Base-by-base conservation (phyloP, 2,113 vertebrate genomes). In the Deroptyus accipitrinus region DNA sequence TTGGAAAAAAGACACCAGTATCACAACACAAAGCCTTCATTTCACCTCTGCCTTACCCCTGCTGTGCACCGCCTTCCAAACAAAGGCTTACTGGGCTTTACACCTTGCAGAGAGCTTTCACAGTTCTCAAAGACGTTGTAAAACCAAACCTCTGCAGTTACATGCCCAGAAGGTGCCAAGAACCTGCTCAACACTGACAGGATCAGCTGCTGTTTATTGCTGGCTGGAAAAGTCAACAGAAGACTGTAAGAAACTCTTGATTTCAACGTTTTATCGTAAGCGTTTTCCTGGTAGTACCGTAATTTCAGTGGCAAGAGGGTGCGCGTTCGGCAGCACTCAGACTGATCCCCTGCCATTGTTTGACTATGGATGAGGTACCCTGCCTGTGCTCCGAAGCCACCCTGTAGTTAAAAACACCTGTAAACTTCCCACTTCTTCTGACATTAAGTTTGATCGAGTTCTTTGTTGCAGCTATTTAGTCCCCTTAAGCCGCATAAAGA, bases 281-380 rank as follows among this genome's bases (percentile, higher is more conserved):
- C 11, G 4, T 2, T 46, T n/a, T 24, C 28, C 23, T 13, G 10
- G 1, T 11, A 44, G 22, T 42, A 31, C 69, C 6, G 1, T 10
- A 22, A 8, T 31, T 46, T 46, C 46, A 8, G 28, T 25, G 48
- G 25, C 19, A 24, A 25, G 30, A 4, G 9, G 11, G 30, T 16
- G 63, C 0, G 7, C 2, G 25, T 30, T 28, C 24, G 44, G 13
- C 39, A 20, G 48, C 39, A 22, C 18, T 5, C 22, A 19, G 37
- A 52, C 62, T 62, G 78, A 39, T 44, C 27, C 51, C 27, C 27
- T n/a, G 57, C n/a, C 57, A 6, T 22, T 59, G 57, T 35, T 15
- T 24, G 33, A 24, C 22, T 59, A 7, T 35, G 33, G 22, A 35
- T 16, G 57, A 24, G 57, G 33, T 59, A 35, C 57, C 57, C 22